Conservation (phyloP, 2,888 invertebrate species). For the Apodemia zela region DNA sequence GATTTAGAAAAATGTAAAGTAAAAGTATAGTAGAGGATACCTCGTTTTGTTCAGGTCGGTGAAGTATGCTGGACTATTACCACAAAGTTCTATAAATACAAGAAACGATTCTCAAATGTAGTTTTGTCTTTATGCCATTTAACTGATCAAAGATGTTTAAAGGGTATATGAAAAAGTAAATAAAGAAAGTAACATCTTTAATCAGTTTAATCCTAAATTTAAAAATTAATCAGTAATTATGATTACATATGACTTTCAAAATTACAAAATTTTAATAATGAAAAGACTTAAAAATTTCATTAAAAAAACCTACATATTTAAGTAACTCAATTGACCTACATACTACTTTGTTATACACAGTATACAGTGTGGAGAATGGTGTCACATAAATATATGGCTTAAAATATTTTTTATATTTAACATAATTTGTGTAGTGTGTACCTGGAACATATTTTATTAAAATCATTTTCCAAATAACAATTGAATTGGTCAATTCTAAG, state of each 20-base stretch:
- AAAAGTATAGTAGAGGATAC: conserved; percentile 77
- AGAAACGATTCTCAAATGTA: conserved; percentile 81
- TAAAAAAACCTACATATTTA: neutral
- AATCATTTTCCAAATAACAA: no score
- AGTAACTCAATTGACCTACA: neutral
- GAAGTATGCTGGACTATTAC: conserved; percentile 82
- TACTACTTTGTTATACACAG: neutral
- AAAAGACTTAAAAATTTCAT: neutral
- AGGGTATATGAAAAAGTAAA: neutral
- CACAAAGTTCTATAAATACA: conserved; percentile 83
- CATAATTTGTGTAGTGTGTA: no score
- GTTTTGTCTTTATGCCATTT: conserved; percentile 55
- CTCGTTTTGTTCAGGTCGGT: conserved; percentile 81
- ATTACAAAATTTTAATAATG: neutral
- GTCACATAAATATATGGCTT: neutral
- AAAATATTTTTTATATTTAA: no score
- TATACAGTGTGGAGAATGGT: neutral
- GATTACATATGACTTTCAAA: neutral
- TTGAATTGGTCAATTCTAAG: no score
- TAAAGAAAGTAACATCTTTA: conserved; percentile 41
- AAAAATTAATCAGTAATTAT: neutral
- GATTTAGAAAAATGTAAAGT: conserved; percentile 47
- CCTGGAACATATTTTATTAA: no score
- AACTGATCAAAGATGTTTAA: conserved; percentile 56
- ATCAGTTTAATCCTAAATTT: conserved; percentile 36